phyloP scores from a whole-genome alignment of 2,113 vertebrate genomes.

The Odocoileus virginianus region DNA sequence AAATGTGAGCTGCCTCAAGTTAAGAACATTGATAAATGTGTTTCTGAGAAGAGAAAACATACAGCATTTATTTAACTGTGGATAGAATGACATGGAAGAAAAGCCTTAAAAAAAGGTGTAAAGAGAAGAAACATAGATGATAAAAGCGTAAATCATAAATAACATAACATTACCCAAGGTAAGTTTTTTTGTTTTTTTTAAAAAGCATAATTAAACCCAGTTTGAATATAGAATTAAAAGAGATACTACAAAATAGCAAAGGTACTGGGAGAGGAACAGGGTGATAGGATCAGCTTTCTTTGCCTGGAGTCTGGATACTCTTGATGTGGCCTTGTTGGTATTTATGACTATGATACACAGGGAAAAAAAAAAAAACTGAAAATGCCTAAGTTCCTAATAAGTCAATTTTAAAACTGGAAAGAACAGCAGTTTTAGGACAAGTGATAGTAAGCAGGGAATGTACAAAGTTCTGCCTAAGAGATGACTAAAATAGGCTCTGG shows the following conservation, averaged over 20 bases:
- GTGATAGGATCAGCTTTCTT: background rate
- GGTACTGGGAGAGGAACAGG: background rate
- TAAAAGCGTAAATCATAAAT: background rate
- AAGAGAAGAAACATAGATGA: background rate
- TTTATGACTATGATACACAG: background rate
- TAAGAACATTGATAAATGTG: background rate
- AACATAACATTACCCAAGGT: background rate
- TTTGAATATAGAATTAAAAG: background rate
- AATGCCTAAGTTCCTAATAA: conserved; percentile 11
- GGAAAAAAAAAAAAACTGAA: background rate
- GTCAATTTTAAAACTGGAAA: background rate
- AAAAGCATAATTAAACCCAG: background rate
- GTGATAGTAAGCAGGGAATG: background rate
- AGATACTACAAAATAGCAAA: background rate
- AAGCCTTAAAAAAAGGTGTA: background rate
- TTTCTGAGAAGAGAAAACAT: background rate
- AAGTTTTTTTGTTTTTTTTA: background rate
- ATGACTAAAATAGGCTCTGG: background rate
- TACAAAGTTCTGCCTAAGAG: background rate
- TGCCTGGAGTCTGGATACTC: background rate
- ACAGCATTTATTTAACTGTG: background rate
- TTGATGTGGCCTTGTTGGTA: background rate
- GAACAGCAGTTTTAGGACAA: background rate
- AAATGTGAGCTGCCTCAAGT: background rate
- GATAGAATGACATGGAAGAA: background rate